A percentile compares a stretch with the other conserved stretches of the same genome.
phyloP scores from a whole-genome alignment of 2,797 vertebrate species.

The Rhabdomys pumilio region DNA sequence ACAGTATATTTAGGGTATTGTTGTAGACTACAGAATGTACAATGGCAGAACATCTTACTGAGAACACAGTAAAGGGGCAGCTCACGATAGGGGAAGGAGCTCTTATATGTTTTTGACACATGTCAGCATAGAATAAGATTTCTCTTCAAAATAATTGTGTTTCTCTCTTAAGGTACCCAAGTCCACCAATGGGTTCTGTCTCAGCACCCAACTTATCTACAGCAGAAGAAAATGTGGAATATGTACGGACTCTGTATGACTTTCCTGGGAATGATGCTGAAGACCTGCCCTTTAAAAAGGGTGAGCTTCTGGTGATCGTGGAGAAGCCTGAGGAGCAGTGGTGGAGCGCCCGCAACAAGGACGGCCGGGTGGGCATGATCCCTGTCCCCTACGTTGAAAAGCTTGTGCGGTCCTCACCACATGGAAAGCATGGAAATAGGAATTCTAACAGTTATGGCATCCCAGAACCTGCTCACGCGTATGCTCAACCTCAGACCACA shows the following conservation, averaged over 20 bases:
- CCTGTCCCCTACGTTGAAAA: conserved; percentile 99
- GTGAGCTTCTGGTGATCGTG: conserved; percentile 96
- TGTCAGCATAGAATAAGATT: neutral
- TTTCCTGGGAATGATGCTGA: conserved; percentile 98
- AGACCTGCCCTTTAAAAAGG: conserved; percentile 98
- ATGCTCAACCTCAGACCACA: conserved; percentile 97
- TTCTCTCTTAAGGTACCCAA: conserved; percentile 92
- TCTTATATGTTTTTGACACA: neutral
- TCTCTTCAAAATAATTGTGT: conserved; percentile 66
- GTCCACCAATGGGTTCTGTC: conserved; percentile 90
- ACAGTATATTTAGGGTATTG: neutral
- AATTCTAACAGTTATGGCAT: conserved; percentile 99
- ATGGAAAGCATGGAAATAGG: conserved; percentile 93
- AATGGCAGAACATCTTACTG: neutral
- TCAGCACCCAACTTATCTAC: conserved; percentile 90
- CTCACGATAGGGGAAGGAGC: neutral
- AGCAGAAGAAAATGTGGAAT: conserved; percentile 95
- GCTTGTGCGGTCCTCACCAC: conserved; percentile 92
- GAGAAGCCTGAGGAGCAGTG: conserved; percentile 99
- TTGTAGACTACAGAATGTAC: neutral
- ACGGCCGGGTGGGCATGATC: conserved; percentile 98
- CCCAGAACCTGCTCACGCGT: conserved; percentile 98
- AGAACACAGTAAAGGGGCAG: neutral
- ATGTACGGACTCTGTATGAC: conserved; percentile 99
- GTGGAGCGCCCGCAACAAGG: conserved; percentile 99